Conservation (phyloP, 1,140 invertebrate genomes). For the Lasaia peninsularis region DNA sequence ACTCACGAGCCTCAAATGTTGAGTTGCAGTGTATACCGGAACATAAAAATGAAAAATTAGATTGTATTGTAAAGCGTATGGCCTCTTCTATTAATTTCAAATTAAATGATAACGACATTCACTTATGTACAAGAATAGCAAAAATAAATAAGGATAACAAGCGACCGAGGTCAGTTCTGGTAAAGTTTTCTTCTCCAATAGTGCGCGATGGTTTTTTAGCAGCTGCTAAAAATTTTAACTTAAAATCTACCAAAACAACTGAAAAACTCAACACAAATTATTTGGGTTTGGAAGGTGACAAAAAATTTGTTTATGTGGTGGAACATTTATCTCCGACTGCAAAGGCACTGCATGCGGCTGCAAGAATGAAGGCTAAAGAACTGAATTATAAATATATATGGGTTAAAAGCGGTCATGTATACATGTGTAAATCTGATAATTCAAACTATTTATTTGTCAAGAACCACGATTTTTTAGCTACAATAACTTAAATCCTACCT, state of each 20-base stretch:
- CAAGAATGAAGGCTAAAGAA: neutral
- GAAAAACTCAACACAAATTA: slow-evolving; percentile 15
- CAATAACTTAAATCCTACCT: neutral
- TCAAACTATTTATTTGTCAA: slow-evolving; percentile 10
- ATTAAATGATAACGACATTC: slow-evolving; percentile 18
- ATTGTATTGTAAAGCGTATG: slow-evolving; percentile 16
- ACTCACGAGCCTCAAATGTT: slow-evolving; percentile 19
- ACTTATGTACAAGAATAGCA: slow-evolving; percentile 20
- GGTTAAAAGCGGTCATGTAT: slow-evolving; percentile 24
- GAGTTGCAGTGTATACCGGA: slow-evolving; percentile 30
- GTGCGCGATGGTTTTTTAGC: slow-evolving; percentile 14
- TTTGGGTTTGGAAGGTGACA: slow-evolving; percentile 7
- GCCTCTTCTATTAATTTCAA: slow-evolving; percentile 14
- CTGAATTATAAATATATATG: slow-evolving; percentile 20
- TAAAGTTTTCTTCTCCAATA: slow-evolving; percentile 12
- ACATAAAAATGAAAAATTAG: slow-evolving; percentile 25
- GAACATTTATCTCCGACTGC: slow-evolving; percentile 25
- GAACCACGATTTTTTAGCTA: neutral
- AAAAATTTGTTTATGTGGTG: slow-evolving; percentile 19
- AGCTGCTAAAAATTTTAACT: neutral
- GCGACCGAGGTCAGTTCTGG: slow-evolving; percentile 7
- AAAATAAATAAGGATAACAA: slow-evolving; percentile 19
- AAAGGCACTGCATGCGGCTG: slow-evolving; percentile 27
- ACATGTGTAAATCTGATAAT: slow-evolving; percentile 15
- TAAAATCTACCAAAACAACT: neutral